Conservation (phyloP, 2,113 vertebrate species). For the Arizona elegans region DNA sequence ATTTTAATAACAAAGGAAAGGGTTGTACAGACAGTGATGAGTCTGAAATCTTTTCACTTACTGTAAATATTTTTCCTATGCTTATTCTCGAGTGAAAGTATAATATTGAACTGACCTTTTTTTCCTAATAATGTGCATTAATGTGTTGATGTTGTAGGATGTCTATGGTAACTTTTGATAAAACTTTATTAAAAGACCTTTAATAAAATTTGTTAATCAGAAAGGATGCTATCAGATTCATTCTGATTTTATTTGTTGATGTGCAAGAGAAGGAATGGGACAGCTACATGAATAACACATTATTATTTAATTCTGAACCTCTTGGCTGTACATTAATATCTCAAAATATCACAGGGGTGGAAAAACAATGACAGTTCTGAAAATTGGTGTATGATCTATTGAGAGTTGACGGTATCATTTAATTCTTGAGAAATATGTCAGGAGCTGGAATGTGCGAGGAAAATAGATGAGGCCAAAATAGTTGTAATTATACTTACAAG, state of each 20-base stretch:
- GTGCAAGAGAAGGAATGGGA: not conserved
- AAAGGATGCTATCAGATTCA: not conserved
- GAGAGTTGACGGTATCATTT: not conserved
- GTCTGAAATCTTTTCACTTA: slow-evolving; percentile 1
- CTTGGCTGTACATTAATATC: not conserved
- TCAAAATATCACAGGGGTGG: not conserved
- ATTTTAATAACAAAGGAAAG: not conserved
- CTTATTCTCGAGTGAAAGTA: not conserved
- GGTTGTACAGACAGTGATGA: slow-evolving; percentile 9
- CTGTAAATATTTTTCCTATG: not conserved
- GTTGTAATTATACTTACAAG: not conserved
- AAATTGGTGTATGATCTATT: not conserved
- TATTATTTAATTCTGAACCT: not conserved
- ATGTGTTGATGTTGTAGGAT: not conserved
- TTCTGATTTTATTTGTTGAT: not conserved
- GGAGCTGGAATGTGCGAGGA: not conserved
- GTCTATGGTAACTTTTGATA: not conserved
- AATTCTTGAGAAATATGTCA: not conserved
- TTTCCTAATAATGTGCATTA: not conserved
- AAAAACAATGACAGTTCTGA: not conserved
- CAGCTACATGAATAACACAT: not conserved
- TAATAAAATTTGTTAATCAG: not conserved
- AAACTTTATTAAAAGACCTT: not conserved
- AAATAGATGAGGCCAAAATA: not conserved
- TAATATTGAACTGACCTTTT: not conserved